Evolutionary conservation across 2,797 vertebrate species (phyloP).

Genomic region (Micrastur ruficollis): DNA sequence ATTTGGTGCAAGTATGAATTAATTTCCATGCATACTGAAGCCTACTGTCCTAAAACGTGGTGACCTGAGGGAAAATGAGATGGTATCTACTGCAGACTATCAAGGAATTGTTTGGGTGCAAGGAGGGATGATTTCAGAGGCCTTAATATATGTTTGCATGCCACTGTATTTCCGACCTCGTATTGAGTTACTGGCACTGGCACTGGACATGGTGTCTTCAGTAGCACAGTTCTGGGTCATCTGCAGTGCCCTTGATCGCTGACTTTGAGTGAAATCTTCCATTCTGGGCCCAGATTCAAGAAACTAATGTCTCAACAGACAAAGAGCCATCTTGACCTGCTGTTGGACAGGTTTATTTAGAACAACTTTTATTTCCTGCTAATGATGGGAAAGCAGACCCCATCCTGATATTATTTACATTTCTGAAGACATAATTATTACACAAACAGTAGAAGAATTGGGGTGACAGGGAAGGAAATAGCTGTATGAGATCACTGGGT

Average conservation of each 20-base stretch:
- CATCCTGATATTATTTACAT: constrained; percentile 25
- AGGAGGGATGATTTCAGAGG: neutral
- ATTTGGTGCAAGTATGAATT: neutral
- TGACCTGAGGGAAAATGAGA: neutral
- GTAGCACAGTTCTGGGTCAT: neutral
- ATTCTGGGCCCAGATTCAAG: neutral
- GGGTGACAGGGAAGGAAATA: neutral
- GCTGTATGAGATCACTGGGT: neutral
- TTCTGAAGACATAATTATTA: neutral
- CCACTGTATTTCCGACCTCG: neutral
- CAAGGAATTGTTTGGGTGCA: neutral
- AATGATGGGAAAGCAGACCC: neutral
- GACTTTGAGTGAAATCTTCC: neutral
- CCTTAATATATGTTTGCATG: neutral
- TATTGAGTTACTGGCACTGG: neutral
- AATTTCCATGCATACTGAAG: neutral
- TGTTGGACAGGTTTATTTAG: constrained; percentile 65
- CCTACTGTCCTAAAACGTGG: neutral
- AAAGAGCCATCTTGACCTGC: constrained; percentile 41
- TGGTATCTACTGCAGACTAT: neutral
- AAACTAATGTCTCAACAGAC: neutral
- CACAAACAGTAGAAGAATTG: neutral
- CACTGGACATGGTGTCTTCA: neutral
- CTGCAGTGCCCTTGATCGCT: accelerated
- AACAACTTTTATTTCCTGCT: constrained; percentile 3